Evolutionary conservation across 2,113 vertebrate species (phyloP), one percentile per base, ranked within the genome.

Genomic region (Arenaria interpres): DNA sequence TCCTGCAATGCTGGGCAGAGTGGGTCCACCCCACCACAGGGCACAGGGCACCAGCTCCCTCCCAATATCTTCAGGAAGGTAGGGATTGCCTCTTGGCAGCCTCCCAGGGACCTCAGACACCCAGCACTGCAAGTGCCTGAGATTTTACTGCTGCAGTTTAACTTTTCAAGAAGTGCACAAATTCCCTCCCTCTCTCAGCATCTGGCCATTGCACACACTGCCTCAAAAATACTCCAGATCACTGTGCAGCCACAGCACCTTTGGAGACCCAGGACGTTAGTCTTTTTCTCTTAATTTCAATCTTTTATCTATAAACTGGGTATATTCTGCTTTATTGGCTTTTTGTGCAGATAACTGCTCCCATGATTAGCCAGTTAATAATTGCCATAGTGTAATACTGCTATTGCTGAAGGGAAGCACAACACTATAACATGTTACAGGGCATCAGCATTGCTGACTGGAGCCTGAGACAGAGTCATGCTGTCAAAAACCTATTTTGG

Each of bases 1-100:
- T 56, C 41, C 63, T 76, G 50, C 62, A 33, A 5, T 1, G 4
- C 27, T 45, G 30, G 43, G 39, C 54, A 75, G 48, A 28, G 41
- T 1, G 0, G 23, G 20, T 33, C 43, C 15, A 0, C 21, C 23
- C 57, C 8, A 1, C 39, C 0, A 0, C 2, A 3, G 12, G 53
- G 23, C 33, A 25, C 30, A 8, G 33, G 25, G 50, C 35, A 57
- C 35, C 2, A 1, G 14, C 27, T 37, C 64, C 41, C 16, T 75
- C 64, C 63, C 57, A 30, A 21, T 57, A 46, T 8, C 37, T 14
- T 5, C 2, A 0, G 10, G 41, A 37, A 64, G 14, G 43, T 28
- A n/a, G 21, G 20, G 20, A 23, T 35, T 68, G 28, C 37, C 54
- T 63, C 21, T 41, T 3, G 2, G 32, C 59, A 79, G 39, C 45